phyloP scores from a whole-genome alignment of 2,113 vertebrate genomes.

The Hiodon tergisus region DNA sequence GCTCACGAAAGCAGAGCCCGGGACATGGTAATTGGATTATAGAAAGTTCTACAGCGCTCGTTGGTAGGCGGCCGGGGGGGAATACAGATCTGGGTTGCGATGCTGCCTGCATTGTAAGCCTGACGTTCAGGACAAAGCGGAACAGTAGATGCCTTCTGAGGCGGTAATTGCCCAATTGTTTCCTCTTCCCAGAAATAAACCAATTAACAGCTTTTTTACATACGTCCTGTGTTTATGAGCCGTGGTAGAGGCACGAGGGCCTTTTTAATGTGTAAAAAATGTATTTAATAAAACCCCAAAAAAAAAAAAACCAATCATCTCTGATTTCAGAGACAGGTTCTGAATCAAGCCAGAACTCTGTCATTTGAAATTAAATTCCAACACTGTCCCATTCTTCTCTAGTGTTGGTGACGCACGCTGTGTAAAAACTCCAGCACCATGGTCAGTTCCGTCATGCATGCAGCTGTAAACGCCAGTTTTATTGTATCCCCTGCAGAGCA shows the following conservation, averaged over 20 bases:
- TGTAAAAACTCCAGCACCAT: neutral
- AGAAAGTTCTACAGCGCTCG: constrained; percentile 7
- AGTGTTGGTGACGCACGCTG: neutral
- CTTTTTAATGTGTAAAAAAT: no score
- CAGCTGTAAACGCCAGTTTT: neutral
- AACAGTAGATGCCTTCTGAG: neutral
- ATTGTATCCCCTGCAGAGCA: neutral
- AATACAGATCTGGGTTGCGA: neutral
- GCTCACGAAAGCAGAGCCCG: constrained; percentile 26
- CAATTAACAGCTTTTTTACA: neutral
- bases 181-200: neutral
- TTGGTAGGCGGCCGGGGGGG: constrained; percentile 6
- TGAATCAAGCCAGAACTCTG: no score
- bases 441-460: neutral
- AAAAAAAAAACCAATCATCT: no score
- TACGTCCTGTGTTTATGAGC: neutral
- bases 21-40: constrained; percentile 34
- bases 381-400: no score
- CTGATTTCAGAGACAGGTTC: no score
- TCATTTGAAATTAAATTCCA: no score
- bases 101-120: neutral
- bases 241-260: neutral
- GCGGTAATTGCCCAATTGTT: neutral
- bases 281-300: no score
- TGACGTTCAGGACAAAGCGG: neutral